Base-by-base conservation (phyloP, 2,888 invertebrate genomes). In the Trichogramma evanescens region DNA sequence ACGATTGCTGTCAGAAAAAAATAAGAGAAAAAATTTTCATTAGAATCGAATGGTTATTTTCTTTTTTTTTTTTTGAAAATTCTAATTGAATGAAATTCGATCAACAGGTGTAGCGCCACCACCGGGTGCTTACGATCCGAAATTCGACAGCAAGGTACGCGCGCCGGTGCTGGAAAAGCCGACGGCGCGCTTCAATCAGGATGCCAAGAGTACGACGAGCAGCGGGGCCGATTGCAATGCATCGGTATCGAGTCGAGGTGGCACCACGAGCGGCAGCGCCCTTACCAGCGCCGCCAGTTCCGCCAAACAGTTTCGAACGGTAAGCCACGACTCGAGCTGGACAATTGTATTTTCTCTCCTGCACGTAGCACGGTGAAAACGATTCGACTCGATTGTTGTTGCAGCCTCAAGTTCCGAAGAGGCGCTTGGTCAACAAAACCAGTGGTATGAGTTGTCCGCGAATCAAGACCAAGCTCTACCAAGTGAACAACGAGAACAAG, bases 61-160 rank as follows among this genome's bases (percentile, higher is more conserved):
- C 5, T 1, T 38, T 54, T 48, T 39, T 26, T 26, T 26, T 26
- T 26, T 26, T 26, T 3, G 26, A 26, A 26, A 26, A 26, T 26
- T 26, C 26, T 26, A 26, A 26, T 26, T 26, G 26, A 26, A 26
- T 26, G 26, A 26, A 26, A 26, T 52, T 61, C 50, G 54, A 65
- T 60, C 68, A 74, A 4, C 64, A 82, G 82, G 76, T 66, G 76
- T 77, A 63, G 80, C 78, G 41, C 82, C 82, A 44, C 80, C 82
- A 40, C 82, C 82, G 45, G 81, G 82, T 44, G 74, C 80, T 4
- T 82, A 82, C 63, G 81, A 82, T 67, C 79, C 82, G 5, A 79
- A 79, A 64, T 73, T 76, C 58, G 79, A 79, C 52, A 71, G 65
- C 26, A 80, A 79, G 66, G 69, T 78, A 6, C 77, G 77, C 4